Conservation (phyloP, 1,140 invertebrate species). For the Drosophila dunni region DNA sequence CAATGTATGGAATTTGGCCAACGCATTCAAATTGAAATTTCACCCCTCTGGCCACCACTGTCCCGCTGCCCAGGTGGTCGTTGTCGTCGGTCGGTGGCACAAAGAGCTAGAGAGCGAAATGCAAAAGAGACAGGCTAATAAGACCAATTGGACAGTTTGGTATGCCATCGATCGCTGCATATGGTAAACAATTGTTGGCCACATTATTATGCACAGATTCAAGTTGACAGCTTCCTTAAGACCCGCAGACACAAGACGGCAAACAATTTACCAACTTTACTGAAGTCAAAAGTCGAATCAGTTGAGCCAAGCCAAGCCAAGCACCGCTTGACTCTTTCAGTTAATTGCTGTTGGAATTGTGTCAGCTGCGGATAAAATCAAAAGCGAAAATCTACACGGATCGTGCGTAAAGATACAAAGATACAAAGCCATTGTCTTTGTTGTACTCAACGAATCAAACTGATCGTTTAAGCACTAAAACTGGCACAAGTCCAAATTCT, state of each 20-base stretch:
- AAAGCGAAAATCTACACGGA: slow-evolving; percentile 49
- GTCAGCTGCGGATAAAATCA: slow-evolving; percentile 56
- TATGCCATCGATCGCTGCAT: slow-evolving; percentile 69
- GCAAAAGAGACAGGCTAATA: slow-evolving; percentile 83
- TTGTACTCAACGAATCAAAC: slow-evolving; percentile 4
- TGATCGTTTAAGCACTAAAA: slow-evolving; percentile 6
- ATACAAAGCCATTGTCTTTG: slow-evolving; percentile 61
- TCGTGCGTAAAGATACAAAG: slow-evolving; percentile 64
- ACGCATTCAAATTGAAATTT: slow-evolving; percentile 71
- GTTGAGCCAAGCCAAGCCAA: slow-evolving; percentile 20
- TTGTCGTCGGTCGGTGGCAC: slow-evolving; percentile 13
- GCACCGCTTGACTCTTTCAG: slow-evolving; percentile 51
- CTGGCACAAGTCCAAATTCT: slow-evolving; percentile 2
- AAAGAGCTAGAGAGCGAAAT: slow-evolving; percentile 52
- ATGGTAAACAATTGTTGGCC: slow-evolving; percentile 78
- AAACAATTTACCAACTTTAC: slow-evolving; percentile 37
- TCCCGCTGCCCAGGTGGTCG: slow-evolving; percentile 7
- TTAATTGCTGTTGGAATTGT: slow-evolving; percentile 80
- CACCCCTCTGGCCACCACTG: background rate
- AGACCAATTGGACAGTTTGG: slow-evolving; percentile 73
- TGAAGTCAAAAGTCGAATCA: slow-evolving; percentile 29
- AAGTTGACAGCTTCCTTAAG: slow-evolving; percentile 76
- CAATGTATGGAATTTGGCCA: slow-evolving; percentile 59
- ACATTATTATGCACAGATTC: slow-evolving; percentile 70
- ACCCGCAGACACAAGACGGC: slow-evolving; percentile 32